Evolutionary conservation across 2,888 invertebrate species (phyloP).

Genomic region (Gibbula magus): DNA sequence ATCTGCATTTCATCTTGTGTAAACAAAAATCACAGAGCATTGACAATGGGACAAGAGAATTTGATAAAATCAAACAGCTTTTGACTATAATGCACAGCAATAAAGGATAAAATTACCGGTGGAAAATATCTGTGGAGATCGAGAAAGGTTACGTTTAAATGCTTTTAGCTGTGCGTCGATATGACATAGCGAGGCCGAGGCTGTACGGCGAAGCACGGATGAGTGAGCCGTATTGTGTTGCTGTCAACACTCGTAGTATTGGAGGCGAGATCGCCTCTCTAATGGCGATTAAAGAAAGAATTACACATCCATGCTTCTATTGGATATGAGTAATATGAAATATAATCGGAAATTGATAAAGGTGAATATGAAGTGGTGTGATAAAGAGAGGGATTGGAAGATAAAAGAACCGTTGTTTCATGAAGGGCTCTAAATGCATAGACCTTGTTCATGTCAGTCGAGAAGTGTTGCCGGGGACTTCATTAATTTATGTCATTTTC

Average conservation of each 20-base stretch:
- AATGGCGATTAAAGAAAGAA: conserved; percentile 24
- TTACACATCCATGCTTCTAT: conserved; percentile 1
- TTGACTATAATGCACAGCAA: conserved; percentile 2
- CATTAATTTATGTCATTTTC: conserved; percentile 24
- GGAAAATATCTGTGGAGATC: conserved; percentile 9
- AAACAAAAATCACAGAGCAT: conserved; percentile 12
- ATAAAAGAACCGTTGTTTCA: background rate
- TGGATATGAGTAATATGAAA: conserved; percentile 21
- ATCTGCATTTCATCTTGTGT: background rate
- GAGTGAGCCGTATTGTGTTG: background rate
- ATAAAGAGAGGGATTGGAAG: background rate
- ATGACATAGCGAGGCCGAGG: background rate
- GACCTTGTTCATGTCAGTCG: conserved; percentile 6
- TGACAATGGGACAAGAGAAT: conserved; percentile 10
- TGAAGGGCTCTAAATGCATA: conserved; percentile 6
- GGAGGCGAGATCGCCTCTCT: background rate
- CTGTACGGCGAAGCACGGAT: background rate
- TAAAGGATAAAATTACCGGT: conserved; percentile 15
- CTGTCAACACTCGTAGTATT: conserved; percentile 2
- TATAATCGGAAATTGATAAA: conserved; percentile 23
- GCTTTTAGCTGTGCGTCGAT: conserved; percentile 21
- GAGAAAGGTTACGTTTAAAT: conserved; percentile 17
- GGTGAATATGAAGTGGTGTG: background rate
- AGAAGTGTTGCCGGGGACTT: background rate
- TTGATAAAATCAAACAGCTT: conserved; percentile 22